Percentiles rank a stretch among this genome's conserved stretches.
Evolutionary conservation across 2,888 invertebrate species (phyloP).

Genomic region (Eurytoma adleriae): DNA sequence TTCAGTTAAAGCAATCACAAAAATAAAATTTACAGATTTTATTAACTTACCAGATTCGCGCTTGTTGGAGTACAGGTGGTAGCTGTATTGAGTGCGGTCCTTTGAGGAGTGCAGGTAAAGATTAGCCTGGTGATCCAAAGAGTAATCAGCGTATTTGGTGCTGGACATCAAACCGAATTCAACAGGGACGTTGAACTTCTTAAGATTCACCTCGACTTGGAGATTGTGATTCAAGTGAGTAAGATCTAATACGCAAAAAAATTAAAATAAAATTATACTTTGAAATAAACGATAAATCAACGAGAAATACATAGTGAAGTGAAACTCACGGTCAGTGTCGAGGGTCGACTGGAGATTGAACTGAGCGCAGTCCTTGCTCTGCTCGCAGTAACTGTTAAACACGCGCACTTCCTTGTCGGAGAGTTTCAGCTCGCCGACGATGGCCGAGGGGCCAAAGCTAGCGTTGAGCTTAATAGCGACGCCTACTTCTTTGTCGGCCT

Average conservation of each 20-base stretch:
- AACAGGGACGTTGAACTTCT: slow-evolving; percentile 85
- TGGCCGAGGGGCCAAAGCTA: slow-evolving; percentile 83
- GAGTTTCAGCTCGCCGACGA: slow-evolving; percentile 83
- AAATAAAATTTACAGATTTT: background rate
- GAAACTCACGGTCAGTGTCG: slow-evolving; percentile 67
- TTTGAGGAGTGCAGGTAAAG: slow-evolving; percentile 83
- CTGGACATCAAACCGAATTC: slow-evolving; percentile 85
- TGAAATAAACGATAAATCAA: slow-evolving; percentile 8
- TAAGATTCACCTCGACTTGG: slow-evolving; percentile 83
- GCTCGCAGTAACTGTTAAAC: slow-evolving; percentile 86
- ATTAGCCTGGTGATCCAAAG: slow-evolving; percentile 83
- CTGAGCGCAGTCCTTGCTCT: slow-evolving; percentile 87
- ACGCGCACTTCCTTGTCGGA: slow-evolving; percentile 86
- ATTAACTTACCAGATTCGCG: slow-evolving; percentile 79
- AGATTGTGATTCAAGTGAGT: slow-evolving; percentile 80
- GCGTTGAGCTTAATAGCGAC: slow-evolving; percentile 83
- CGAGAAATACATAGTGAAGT: background rate
- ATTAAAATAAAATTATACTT: background rate
- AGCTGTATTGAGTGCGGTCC: slow-evolving; percentile 84
- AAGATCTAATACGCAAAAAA: slow-evolving; percentile 73
- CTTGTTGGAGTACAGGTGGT: slow-evolving; percentile 82
- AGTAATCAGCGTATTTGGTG: slow-evolving; percentile 79
- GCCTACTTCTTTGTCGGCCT: slow-evolving; percentile 83
- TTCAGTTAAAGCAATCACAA: background rate
- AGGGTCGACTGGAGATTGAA: slow-evolving; percentile 81